Evolutionary conservation across 2,113 vertebrate species (phyloP).

Genomic region (Triplophysa siluroides): DNA sequence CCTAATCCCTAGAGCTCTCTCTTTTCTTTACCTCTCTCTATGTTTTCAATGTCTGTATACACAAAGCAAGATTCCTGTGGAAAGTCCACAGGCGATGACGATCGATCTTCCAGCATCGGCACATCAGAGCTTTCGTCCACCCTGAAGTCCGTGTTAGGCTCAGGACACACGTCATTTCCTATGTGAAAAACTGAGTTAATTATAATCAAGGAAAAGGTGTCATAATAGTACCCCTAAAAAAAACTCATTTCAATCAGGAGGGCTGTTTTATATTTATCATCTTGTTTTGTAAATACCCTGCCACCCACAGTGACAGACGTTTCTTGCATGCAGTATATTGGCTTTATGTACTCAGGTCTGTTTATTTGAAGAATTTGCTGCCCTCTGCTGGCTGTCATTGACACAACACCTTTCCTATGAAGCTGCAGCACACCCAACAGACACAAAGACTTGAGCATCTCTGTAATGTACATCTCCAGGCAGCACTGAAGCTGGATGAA

Average conservation of each 20-base stretch:
- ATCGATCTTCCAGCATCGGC: constrained; percentile 86
- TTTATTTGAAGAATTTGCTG: constrained; percentile 43
- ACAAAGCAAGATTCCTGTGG: constrained; percentile 89
- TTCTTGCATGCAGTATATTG: constrained; percentile 16
- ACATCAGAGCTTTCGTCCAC: constrained; percentile 85
- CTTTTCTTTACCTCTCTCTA: constrained; percentile 81
- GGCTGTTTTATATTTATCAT: neutral
- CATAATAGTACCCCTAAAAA: neutral
- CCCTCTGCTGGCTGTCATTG: constrained; percentile 55
- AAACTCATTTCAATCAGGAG: neutral
- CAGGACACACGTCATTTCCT: constrained; percentile 81
- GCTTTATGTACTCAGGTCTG: constrained; percentile 32
- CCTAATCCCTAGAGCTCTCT: neutral
- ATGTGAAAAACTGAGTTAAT: constrained; percentile 51
- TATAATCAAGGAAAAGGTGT: neutral
- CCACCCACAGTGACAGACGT: constrained; percentile 1
- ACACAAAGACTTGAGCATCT: constrained; percentile 97
- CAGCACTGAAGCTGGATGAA: constrained; percentile 98
- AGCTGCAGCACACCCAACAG: constrained; percentile 94
- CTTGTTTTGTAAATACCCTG: neutral
- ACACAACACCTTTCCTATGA: constrained; percentile 87
- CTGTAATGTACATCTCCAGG: constrained; percentile 97
- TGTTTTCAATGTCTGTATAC: constrained; percentile 91
- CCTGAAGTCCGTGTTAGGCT: constrained; percentile 81
- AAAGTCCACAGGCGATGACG: constrained; percentile 81